These are phyloP conservation scores for Heliconius eleuchia DNA, from an alignment of 1,140 invertebrate species.

Conservation along the genomic window DNA sequence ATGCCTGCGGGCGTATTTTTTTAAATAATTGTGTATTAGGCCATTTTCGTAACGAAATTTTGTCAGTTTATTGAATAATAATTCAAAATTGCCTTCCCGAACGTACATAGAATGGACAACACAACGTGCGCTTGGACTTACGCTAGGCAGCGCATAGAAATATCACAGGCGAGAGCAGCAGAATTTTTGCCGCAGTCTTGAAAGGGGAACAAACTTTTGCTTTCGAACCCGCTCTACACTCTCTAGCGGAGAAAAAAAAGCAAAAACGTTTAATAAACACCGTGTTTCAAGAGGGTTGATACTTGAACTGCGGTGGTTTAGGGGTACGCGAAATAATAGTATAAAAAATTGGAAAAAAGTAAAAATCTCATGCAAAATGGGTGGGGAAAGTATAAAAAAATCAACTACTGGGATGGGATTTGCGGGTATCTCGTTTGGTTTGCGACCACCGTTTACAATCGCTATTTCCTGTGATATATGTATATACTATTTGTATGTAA, in stretches of 20 bases:
- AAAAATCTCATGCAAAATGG: conserved; percentile 66
- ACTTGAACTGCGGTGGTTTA: conserved; percentile 54
- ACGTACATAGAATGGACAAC: conserved; percentile 55
- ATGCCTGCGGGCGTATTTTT: neutral
- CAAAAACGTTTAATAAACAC: conserved; percentile 56
- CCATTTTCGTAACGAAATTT: neutral
- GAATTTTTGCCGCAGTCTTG: conserved; percentile 86
- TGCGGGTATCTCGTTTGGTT: conserved; percentile 23
- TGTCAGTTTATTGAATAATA: neutral
- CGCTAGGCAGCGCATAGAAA: conserved; percentile 85
- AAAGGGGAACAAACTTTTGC: conserved; percentile 85
- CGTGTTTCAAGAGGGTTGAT: conserved; percentile 81
- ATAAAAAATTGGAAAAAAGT: conserved; percentile 37
- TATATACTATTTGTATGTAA: neutral
- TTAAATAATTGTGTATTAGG: neutral
- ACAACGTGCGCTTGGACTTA: conserved; percentile 66
- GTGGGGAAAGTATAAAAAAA: conserved; percentile 3
- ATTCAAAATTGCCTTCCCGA: conserved; percentile 28
- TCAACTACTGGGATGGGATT: conserved; percentile 5
- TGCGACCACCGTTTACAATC: conserved; percentile 62
- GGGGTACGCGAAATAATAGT: conserved; percentile 17
- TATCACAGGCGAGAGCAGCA: conserved; percentile 86
- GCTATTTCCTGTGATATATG: conserved; percentile 11
- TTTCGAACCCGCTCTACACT: conserved; percentile 81
- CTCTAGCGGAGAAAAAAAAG: conserved; percentile 77